Base-by-base conservation (phyloP, 2,113 vertebrate genomes). In the Hystrix cristata region DNA sequence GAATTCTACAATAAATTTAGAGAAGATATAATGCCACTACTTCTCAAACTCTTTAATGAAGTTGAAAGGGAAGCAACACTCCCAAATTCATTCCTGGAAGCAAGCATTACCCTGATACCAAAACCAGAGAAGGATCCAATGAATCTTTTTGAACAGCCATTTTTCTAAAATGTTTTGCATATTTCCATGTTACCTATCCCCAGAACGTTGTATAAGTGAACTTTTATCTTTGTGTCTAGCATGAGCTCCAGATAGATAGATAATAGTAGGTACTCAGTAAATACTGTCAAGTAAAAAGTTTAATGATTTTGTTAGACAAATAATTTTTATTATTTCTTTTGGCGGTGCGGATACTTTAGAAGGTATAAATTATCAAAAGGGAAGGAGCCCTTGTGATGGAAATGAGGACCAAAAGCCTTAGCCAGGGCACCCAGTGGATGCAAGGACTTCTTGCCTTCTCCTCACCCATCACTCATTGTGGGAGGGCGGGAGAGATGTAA, bases 301-400 rank as follows among this genome's bases (percentile, higher is more conserved):
- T 23, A 78, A 65, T 65, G 65, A 51, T 72, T 94, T 90, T 71
- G 25, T 80, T 91, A 60, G 55, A 78, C 74, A 91, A 96, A 79
- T 59, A 55, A 57, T 55, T 94, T 90, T 69, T 64, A 16, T 83
- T 46, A 64, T 76, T 80, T 82, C 25, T 85, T 69, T 48, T 19
- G 78, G 60, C 15, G 18, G 69, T 34, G 3, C 60, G 71, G 60
- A 57, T 64, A 31, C 4, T 85, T 95, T 34, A 69, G 38, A 62
- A 91, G 92, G 51, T 87, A 15, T 31, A 76, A 34, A 74, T 46
- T 51, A 65, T 71, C 2, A 9, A 48, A 78, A 57, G 87, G 51
- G 71, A 76, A 12, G 16, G 71, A 29, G 74, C 74, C 27, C 51
- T 46, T 60, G 5, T 7, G 15, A 76, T 55, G 43, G 15, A 62